Evolutionary conservation across 2,113 vertebrate species (phyloP).

Genomic region (Ictalurus furcatus): DNA sequence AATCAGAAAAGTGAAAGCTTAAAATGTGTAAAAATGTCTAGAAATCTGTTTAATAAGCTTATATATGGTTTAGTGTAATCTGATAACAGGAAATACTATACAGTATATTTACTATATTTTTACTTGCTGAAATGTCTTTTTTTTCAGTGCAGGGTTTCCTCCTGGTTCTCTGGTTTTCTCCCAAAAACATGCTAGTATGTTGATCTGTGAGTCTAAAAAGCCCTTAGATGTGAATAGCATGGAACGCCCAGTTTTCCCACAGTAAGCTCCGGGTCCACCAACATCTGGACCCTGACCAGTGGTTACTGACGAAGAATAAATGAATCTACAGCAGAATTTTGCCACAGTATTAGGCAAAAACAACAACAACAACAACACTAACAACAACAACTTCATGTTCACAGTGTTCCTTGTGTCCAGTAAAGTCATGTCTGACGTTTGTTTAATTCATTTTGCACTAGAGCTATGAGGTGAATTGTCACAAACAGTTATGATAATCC

Average conservation of each 20-base stretch:
- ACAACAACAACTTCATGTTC: background rate
- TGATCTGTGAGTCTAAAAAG: background rate
- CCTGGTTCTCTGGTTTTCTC: background rate
- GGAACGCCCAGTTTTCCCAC: background rate
- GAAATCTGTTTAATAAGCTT: background rate
- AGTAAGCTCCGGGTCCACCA: background rate
- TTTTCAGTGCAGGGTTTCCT: background rate
- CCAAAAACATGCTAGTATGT: background rate
- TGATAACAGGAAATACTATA: background rate
- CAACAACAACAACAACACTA: background rate
- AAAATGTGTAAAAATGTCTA: background rate
- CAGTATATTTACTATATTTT: no score
- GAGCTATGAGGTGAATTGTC: no score
- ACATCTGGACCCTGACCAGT: background rate
- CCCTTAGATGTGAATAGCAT: background rate
- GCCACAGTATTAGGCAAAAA: background rate
- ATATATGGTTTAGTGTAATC: background rate
- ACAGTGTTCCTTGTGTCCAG: background rate
- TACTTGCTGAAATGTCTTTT: background rate
- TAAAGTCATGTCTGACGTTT: background rate
- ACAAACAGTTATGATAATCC: background rate
- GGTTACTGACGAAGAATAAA: background rate
- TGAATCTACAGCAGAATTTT: background rate
- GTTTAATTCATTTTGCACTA: background rate
- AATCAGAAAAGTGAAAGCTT: no score